Conservation (phyloP, 2,797 vertebrate genomes). For the Sebastolobus alascanus region DNA sequence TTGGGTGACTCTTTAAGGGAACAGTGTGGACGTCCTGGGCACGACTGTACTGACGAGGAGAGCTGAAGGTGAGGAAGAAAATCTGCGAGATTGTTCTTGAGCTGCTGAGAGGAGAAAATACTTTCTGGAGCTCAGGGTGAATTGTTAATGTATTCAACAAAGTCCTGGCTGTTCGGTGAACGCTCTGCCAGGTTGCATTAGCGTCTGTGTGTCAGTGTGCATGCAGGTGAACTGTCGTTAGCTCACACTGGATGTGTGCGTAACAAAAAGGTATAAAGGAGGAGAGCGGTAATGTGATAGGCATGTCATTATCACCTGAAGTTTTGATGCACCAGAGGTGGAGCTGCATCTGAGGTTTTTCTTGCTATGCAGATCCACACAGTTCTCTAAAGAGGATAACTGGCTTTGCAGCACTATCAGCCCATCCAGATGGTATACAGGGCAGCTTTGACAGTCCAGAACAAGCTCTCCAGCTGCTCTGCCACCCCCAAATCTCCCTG, state of each 20-base stretch:
- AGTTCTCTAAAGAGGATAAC: conserved; percentile 77
- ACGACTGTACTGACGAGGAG: conserved; percentile 22
- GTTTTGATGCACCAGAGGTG: conserved; percentile 48
- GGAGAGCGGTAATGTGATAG: conserved; percentile 3
- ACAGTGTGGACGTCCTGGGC: conserved; percentile 40
- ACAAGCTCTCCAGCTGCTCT: conserved; percentile 76
- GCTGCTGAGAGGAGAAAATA: conserved; percentile 17
- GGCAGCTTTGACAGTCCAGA: conserved; percentile 76
- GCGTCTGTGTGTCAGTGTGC: not conserved
- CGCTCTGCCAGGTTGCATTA: conserved; percentile 26
- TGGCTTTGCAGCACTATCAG: conserved; percentile 79
- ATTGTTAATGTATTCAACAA: conserved; percentile 4
- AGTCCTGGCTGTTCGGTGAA: conserved; percentile 12
- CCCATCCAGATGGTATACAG: conserved; percentile 80
- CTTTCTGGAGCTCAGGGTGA: conserved; percentile 17
- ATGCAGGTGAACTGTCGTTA: not conserved
- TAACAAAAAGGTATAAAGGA: not conserved
- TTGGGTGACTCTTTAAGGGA: conserved; percentile 37
- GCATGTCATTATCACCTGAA: conserved; percentile 22
- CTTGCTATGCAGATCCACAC: conserved; percentile 77
- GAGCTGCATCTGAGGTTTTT: conserved; percentile 54
- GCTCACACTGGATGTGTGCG: not conserved
- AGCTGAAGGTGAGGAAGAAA: conserved; percentile 33
- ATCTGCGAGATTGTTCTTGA: conserved; percentile 20
- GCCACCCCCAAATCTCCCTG: conserved; percentile 80